phyloP scores from a whole-genome alignment of 2,113 vertebrate genomes.

The Lutjanus erythropterus region DNA sequence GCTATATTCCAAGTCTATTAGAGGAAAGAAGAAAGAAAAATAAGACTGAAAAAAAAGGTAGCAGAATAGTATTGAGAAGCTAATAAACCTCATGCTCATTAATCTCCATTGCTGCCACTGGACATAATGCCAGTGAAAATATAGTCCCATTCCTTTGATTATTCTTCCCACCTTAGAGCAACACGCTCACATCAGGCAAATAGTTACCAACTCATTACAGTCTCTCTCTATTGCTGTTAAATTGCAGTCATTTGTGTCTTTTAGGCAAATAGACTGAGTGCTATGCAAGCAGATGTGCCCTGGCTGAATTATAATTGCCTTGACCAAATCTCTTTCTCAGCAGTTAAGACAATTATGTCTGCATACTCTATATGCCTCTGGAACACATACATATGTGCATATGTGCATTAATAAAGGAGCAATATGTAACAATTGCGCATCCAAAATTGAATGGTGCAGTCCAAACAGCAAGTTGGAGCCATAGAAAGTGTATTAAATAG shows the following conservation, averaged over 20 bases:
- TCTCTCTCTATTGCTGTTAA: conserved; percentile 70
- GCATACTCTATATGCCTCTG: conserved; percentile 25
- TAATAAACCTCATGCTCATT: conserved; percentile 65
- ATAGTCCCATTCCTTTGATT: conserved; percentile 64
- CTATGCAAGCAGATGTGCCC: conserved; percentile 68
- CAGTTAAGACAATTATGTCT: conserved; percentile 64
- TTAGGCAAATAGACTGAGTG: conserved; percentile 74
- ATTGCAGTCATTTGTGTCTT: conserved; percentile 80
- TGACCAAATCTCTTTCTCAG: conserved; percentile 73
- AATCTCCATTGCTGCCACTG: conserved; percentile 70
- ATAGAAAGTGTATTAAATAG: too few species aligned
- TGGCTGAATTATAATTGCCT: conserved; percentile 73
- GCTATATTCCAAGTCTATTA: conserved; percentile 19
- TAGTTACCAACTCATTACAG: conserved; percentile 74
- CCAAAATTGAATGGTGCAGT: too few species aligned
- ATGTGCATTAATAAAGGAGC: too few species aligned
- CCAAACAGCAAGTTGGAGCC: too few species aligned
- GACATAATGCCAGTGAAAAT: conserved; percentile 63
- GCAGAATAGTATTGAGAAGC: conserved; percentile 42
- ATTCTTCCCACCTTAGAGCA: conserved; percentile 66
- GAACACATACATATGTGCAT: conserved; percentile 27
- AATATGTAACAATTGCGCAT: too few species aligned
- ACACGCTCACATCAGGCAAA: conserved; percentile 67
- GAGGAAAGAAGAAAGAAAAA: conserved; percentile 16
- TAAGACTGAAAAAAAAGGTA: conserved; percentile 10